Percentiles rank a stretch among this genome's conserved stretches.
Evolutionary conservation across 2,113 vertebrate species (phyloP).

Genomic region (Mus spicilegus): DNA sequence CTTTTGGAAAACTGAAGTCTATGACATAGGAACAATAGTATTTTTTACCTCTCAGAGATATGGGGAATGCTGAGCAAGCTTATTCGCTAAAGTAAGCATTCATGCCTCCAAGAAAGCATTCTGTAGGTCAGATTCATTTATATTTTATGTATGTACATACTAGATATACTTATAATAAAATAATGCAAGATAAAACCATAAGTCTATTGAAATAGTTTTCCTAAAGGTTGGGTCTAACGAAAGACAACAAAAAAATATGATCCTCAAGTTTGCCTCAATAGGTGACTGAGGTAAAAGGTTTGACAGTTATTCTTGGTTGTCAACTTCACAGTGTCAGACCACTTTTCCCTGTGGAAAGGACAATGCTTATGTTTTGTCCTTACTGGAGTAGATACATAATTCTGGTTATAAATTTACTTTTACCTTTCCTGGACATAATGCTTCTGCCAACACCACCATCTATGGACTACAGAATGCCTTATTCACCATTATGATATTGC

Average conservation of each 20-base stretch:
- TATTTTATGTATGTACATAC: background rate
- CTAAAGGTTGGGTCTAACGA: background rate
- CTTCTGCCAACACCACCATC: background rate
- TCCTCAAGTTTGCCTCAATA: background rate
- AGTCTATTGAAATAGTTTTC: background rate
- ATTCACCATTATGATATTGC: background rate
- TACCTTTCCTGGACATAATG: background rate
- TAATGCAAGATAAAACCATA: background rate
- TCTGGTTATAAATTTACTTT: background rate
- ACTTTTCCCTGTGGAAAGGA: background rate
- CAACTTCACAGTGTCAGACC: background rate
- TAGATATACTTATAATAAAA: background rate
- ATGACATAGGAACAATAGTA: background rate
- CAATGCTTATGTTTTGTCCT: background rate
- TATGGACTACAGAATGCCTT: background rate
- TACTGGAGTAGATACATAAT: background rate
- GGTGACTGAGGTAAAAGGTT: background rate
- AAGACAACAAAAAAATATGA: background rate
- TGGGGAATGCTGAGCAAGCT: background rate
- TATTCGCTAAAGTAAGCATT: background rate
- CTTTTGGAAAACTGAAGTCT: background rate
- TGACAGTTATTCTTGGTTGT: background rate
- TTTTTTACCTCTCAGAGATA: background rate
- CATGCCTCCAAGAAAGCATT: background rate
- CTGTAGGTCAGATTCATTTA: background rate